phyloP scores from a whole-genome alignment of 2,797 vertebrate species.

The Fratercula arctica region DNA sequence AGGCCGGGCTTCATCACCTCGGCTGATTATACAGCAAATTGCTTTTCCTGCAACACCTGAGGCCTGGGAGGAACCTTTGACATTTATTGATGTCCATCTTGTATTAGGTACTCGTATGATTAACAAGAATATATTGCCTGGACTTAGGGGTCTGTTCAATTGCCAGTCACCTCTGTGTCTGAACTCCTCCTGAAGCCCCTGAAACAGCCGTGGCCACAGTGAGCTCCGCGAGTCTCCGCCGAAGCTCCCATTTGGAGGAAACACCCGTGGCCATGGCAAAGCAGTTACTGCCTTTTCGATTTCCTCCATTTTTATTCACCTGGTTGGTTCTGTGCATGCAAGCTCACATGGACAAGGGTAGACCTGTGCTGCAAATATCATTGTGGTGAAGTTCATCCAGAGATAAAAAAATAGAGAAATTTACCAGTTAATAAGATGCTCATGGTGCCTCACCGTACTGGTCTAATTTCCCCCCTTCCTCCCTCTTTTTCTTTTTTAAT shows the following conservation, averaged over 20 bases:
- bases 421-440: background rate
- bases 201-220: accelerated
- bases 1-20: no score
- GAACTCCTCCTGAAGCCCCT: accelerated
- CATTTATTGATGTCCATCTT: background rate
- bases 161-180: background rate
- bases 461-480: background rate
- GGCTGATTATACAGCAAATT: background rate
- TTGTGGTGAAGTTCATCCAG: background rate
- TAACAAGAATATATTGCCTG: background rate
- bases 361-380: background rate
- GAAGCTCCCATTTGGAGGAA: no score
- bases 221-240: accelerated
- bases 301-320: background rate
- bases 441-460: background rate
- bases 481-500: background rate
- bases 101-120: background rate
- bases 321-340: background rate
- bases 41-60: background rate
- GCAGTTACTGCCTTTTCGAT: background rate
- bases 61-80: background rate
- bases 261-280: background rate
- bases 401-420: background rate
- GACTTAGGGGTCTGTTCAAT: background rate
- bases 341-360: background rate